Conservation (phyloP, 2,888 invertebrate species). For the Drosophila nigricruria region DNA sequence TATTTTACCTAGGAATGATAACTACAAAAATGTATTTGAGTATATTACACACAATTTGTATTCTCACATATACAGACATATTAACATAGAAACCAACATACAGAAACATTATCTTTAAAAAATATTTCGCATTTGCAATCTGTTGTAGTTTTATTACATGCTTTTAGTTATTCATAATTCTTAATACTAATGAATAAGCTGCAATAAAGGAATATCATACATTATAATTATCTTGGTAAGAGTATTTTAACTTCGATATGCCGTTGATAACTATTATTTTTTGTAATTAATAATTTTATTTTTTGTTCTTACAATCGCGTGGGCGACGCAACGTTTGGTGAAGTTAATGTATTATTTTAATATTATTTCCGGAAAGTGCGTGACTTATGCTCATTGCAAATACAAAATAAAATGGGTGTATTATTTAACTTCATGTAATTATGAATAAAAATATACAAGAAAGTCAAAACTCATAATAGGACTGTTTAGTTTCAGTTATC, state of each 20-base stretch:
- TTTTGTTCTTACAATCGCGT: slow-evolving; percentile 44
- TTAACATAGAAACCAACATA: no score
- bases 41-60: neutral
- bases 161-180: no score
- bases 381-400: slow-evolving; percentile 53
- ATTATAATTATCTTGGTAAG: neutral
- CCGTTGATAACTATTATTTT: neutral
- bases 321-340: slow-evolving; percentile 70
- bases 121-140: no score
- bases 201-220: no score
- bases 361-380: slow-evolving; percentile 72
- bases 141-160: no score
- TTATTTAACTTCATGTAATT: slow-evolving; percentile 1
- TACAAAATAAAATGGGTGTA: slow-evolving; percentile 8
- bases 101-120: no score
- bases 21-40: neutral
- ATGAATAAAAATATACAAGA: neutral
- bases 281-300: slow-evolving; percentile 47
- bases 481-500: neutral
- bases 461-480: neutral
- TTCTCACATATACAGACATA: neutral
- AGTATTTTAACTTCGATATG: neutral
- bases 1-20: neutral
- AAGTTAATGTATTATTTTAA: slow-evolving; percentile 80
- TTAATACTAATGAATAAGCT: no score